Percentiles rank a stretch among this genome's conserved stretches.
These are phyloP conservation scores for Trichogramma evanescens DNA, from an alignment of 2,888 invertebrate species.

Conservation along the genomic window DNA sequence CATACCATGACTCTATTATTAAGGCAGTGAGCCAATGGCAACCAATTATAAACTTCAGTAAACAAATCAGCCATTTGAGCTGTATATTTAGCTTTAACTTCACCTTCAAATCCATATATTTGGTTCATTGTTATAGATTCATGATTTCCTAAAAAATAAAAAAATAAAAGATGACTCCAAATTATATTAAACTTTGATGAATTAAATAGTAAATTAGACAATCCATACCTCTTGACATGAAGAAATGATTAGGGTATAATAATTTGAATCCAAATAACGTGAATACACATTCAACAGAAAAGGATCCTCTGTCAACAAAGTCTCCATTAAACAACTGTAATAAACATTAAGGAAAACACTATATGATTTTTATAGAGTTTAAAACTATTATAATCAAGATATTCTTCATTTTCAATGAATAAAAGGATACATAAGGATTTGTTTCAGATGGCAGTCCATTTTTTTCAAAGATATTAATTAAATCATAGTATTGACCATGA, in stretches of 20 bases:
- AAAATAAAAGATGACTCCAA: neutral
- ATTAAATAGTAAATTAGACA: neutral
- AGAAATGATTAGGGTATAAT: conserved; percentile 92
- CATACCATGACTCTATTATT: conserved; percentile 70
- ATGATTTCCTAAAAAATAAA: conserved; percentile 70
- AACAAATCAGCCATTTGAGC: conserved; percentile 94
- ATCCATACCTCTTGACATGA: conserved; percentile 86
- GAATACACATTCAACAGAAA: conserved; percentile 98
- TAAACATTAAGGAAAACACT: conserved; percentile 26
- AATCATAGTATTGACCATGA: conserved; percentile 97
- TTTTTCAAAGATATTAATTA: conserved; percentile 93
- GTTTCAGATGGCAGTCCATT: conserved; percentile 92
- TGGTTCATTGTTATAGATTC: conserved; percentile 98
- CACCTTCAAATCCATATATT: conserved; percentile 99
- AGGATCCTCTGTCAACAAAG: conserved; percentile 98
- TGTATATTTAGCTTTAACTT: conserved; percentile 93
- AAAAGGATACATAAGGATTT: conserved; percentile 81
- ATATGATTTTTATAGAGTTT: conserved; percentile 1
- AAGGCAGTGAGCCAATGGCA: conserved; percentile 92
- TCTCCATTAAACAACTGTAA: conserved; percentile 90
- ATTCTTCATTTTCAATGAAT: conserved; percentile 1
- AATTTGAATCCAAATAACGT: conserved; percentile 94
- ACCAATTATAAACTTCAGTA: conserved; percentile 97
- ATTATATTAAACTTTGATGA: too few species aligned
- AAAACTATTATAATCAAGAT: neutral